phyloP scores from a whole-genome alignment of 2,888 invertebrate species.

The Nemotelus nigrinus region DNA sequence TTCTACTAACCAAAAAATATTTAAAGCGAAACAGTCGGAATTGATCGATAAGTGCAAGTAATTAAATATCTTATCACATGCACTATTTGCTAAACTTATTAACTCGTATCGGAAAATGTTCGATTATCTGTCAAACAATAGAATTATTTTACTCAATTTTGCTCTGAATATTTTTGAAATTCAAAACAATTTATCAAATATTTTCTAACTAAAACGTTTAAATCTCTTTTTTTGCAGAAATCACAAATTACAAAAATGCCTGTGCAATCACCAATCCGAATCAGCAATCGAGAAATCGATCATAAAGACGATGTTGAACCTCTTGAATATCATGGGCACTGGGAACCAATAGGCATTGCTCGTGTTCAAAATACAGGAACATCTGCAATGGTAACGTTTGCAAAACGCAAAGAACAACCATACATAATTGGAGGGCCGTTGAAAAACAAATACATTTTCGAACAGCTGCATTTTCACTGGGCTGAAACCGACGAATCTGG shows the following conservation, averaged over 20 bases:
- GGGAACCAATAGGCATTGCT: constrained; percentile 64
- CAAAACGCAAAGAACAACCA: constrained; percentile 68
- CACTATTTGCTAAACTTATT: no score
- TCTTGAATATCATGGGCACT: constrained; percentile 64
- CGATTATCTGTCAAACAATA: no score
- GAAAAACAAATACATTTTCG: constrained; percentile 74
- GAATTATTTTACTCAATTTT: not conserved
- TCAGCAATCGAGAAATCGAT: constrained; percentile 63
- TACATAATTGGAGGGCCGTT: constrained; percentile 73
- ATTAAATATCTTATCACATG: no score
- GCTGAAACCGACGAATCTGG: constrained; percentile 78
- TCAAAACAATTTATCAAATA: not conserved
- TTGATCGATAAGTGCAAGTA: no score
- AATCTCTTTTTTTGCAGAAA: no score
- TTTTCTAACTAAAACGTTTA: not conserved
- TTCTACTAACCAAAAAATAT: no score
- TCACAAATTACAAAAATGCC: constrained; percentile 57
- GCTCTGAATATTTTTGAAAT: no score
- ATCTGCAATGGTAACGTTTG: constrained; percentile 71
- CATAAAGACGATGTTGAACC: constrained; percentile 64
- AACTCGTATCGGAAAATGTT: no score
- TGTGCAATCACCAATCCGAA: constrained; percentile 65
- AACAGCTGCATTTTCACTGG: constrained; percentile 87
- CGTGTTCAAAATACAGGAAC: constrained; percentile 64
- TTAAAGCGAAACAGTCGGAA: no score